Base-by-base conservation (phyloP, 2,888 invertebrate genomes). In the Amblyjoppa fuscipennis region DNA sequence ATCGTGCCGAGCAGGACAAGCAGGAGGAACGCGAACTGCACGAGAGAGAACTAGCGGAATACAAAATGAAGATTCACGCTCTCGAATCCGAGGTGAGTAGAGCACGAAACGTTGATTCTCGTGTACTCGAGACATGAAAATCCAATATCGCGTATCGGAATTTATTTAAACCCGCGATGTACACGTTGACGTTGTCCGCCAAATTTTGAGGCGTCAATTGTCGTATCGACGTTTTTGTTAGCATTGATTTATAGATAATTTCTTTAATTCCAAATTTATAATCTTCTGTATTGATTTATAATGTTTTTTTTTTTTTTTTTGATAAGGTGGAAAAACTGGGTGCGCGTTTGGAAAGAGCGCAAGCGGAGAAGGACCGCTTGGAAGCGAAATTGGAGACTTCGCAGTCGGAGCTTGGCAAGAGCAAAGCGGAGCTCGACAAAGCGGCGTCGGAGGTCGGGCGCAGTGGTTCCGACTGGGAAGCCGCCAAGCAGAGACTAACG, bases 21-120 rank as follows among this genome's bases (percentile, higher is more conserved):
- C 97, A 98, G 90, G 99, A 99, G 94, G 99, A 99, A 94, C 96
- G 99, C 87, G 99, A 99, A 92, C 95, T 98, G 25, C 98, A 98
- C 93, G 98, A 98, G 94, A 96, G 98, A 90, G 98, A 98, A 94
- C 96, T 98, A 91, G 98, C 98, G 77, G 99, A 99, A 94, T 98
- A 98, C 93, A 98, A 98, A 95, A 98, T 98, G 96, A 98, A 98
- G 94, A 95, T 98, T 85, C 98, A 98, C 91, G 96, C 98, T 20
- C 95, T 98, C 81, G 98, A 98, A 93, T 98, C 98, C 90, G 98
- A 98, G 95, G 94, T 94, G 49, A 73, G 80, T 84, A 7, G 51
- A 13, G 9, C 25, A 9, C 59, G 59, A 59, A 28, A 59, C 59
- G 3, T 59, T 59, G 59, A 59, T 1, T 13, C 28, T 28, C 25